Conservation (phyloP, 2,797 vertebrate species). For the Sandelia bainsii region DNA sequence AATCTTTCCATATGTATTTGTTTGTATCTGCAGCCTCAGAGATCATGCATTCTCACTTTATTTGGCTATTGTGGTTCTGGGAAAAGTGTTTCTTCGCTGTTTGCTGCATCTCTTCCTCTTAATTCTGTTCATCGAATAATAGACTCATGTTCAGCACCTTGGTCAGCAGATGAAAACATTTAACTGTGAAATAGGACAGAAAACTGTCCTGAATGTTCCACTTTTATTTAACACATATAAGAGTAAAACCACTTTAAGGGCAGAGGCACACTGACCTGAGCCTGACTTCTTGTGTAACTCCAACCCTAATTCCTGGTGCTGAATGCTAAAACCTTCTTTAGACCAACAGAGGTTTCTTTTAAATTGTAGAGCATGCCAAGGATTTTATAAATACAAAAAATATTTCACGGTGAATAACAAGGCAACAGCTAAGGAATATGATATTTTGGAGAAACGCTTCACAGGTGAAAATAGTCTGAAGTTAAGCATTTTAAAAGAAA, state of each 20-base stretch:
- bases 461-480: neutral
- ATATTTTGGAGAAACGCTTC: neutral
- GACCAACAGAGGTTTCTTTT: neutral
- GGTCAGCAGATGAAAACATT: conserved; percentile 8
- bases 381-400: neutral
- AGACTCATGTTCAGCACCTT: neutral
- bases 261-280: neutral
- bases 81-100: neutral
- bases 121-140: conserved; percentile 5
- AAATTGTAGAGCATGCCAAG: neutral
- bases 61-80: neutral
- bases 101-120: neutral
- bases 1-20: neutral
- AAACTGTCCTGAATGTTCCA: no score
- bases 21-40: neutral
- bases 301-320: neutral
- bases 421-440: neutral
- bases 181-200: neutral
- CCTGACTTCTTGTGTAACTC: neutral
- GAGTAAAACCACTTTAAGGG: no score
- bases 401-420: conserved; percentile 1
- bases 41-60: neutral
- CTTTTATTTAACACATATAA: no score
- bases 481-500: no score
- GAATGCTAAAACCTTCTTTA: neutral